These are phyloP conservation scores for Elephantulus edwardii DNA, from an alignment of 2,113 vertebrate genomes.

Conservation along the genomic window DNA sequence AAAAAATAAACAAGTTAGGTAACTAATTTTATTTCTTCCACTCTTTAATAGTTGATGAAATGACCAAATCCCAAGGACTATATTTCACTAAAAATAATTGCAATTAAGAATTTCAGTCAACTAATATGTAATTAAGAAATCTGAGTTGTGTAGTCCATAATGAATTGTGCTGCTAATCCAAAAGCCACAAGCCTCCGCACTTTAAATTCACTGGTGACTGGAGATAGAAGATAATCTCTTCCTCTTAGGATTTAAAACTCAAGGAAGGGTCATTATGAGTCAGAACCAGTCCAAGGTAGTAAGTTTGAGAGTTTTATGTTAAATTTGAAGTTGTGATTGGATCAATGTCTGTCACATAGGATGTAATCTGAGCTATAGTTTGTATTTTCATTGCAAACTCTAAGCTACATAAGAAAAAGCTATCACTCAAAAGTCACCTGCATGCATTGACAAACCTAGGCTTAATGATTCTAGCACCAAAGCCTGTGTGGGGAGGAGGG, in stretches of 20 bases:
- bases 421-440: not conserved
- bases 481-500: rapidly evolving
- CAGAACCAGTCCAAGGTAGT: too few relatives aligned
- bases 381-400: not conserved
- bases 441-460: not conserved
- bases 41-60: not conserved
- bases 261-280: too few relatives aligned
- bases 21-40: not conserved
- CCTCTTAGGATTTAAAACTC: too few relatives aligned
- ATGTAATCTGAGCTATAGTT: not conserved
- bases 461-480: not conserved
- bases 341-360: not conserved
- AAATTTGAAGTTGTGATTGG: not conserved
- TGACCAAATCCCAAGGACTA: not conserved
- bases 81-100: conserved; percentile 28
- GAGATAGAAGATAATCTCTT: too few relatives aligned
- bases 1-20: too few relatives aligned
- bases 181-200: too few relatives aligned
- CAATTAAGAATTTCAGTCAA: conserved; percentile 29
- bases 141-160: too few relatives aligned
- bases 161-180: too few relatives aligned
- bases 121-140: too few relatives aligned
- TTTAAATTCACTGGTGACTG: too few relatives aligned
- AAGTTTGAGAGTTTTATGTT: too few relatives aligned
- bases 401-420: not conserved